Evolutionary conservation across 2,113 vertebrate species (phyloP).

Genomic region (Rousettus leschenaultii): DNA sequence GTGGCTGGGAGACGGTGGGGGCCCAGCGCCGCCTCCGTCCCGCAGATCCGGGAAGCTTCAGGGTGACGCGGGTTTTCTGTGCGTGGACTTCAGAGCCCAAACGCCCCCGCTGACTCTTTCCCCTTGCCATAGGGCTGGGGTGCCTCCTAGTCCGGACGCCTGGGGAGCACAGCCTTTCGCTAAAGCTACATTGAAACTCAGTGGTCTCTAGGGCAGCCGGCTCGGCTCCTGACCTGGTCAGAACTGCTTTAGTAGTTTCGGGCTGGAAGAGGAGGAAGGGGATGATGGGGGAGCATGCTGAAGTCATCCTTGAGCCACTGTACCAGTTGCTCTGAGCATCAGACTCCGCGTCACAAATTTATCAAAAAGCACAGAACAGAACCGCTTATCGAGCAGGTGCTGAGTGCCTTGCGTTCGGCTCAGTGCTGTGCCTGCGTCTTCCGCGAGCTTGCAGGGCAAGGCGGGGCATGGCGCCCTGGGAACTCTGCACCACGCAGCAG

Average conservation of each 20-base stretch:
- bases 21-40: accelerated
- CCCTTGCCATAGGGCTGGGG: background rate
- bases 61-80: background rate
- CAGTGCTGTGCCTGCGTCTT: background rate
- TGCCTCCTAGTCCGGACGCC: background rate
- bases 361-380: background rate
- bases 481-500: accelerated
- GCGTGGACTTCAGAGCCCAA: accelerated
- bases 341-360: background rate
- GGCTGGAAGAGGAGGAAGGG: background rate
- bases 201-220: accelerated
- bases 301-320: too few species aligned
- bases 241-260: background rate
- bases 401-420: accelerated
- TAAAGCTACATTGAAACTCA: background rate
- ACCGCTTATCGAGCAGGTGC: accelerated
- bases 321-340: background rate
- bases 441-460: accelerated
- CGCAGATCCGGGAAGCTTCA: accelerated
- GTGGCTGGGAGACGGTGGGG: accelerated
- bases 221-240: background rate
- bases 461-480: too few species aligned
- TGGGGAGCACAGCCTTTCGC: background rate
- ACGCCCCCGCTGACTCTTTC: background rate
- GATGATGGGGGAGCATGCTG: background rate